Conservation (phyloP, 92 coral and sea anemone species). For the Plumapathes pennacea region DNA sequence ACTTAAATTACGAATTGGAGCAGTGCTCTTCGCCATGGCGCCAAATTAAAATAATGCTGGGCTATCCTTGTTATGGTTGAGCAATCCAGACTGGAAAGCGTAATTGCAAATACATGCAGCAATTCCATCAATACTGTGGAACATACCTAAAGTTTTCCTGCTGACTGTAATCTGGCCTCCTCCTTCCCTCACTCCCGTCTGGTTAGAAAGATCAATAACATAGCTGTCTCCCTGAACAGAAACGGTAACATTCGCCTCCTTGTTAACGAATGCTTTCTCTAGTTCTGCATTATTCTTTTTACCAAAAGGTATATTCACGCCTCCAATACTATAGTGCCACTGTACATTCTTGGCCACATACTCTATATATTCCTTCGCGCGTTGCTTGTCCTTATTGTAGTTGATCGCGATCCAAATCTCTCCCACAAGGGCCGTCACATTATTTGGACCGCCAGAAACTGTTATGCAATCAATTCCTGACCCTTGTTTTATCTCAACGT, state of each 20-base stretch:
- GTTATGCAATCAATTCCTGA: slow-evolving; percentile 36
- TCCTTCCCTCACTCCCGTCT: slow-evolving; percentile 16
- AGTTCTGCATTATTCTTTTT: slow-evolving; percentile 46
- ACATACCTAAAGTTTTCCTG: slow-evolving; percentile 31
- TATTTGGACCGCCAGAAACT: slow-evolving; percentile 63
- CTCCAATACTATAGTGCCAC: slow-evolving; percentile 53
- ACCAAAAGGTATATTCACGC: slow-evolving; percentile 28
- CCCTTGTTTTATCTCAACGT: too few species aligned
- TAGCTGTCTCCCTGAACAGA: slow-evolving; percentile 32
- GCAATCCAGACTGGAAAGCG: neutral
- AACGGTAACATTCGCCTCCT: slow-evolving; percentile 28
- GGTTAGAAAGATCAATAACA: slow-evolving; percentile 39
- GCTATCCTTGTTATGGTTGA: too few species aligned
- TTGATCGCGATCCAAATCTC: slow-evolving; percentile 56
- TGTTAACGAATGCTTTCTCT: slow-evolving; percentile 63
- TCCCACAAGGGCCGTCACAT: slow-evolving; percentile 50
- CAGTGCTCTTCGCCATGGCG: too few species aligned
- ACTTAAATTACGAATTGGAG: too few species aligned
- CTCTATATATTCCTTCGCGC: slow-evolving; percentile 35
- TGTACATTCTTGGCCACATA: slow-evolving; percentile 48
- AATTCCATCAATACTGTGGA: neutral
- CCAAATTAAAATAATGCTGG: neutral
- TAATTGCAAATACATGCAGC: neutral
- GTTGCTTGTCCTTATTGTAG: slow-evolving; percentile 42
- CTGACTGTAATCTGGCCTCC: neutral